Base-by-base conservation (phyloP, 2,113 vertebrate species). In the Morone chrysops region DNA sequence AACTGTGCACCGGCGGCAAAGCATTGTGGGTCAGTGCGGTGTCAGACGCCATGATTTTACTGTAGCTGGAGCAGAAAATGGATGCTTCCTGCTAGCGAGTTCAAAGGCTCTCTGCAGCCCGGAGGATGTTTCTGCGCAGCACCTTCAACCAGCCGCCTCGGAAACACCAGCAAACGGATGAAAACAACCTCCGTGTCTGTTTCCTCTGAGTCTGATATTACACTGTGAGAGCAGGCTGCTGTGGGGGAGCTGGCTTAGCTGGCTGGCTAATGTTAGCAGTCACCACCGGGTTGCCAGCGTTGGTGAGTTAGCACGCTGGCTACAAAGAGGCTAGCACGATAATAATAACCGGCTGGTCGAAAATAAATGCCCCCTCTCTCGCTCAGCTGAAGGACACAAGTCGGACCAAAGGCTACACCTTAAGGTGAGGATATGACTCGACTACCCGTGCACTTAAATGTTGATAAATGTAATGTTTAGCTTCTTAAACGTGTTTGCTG, bases 41-140 rank as follows among this genome's bases (percentile, higher is more conserved):
- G 73, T 70, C 70, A 61, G 90, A 56, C 91, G 91, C 89, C 92
- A 93, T 93, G 90, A 89, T 91, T 92, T 71, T 78, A 9, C 77
- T 56, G 54, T 56, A 76, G 71, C 75, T 31, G 51, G 36, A 84
- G 20, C 45, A 93, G 91, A 94, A 93, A 90, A 94, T 93, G 90
- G 89, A 90, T 22, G 86, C 72, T 87, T 72, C n/a, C 50, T 78
- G 51, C 65, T 53, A 51, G 63, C 1, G 16, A 76, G 41, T 20
- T 63, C 25, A 63, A 43, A 17, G 36, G 25, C 31, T 59, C 2
- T 45, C 10, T 63, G 16, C 18, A 5, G 67, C 61, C 41, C 12
- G 4, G 3, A 6, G 4, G 5, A 25, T 48, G 4, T 7, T 10
- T 60, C 54, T 54, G 5, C 1, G 13, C 25, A n/a, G 41, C 20